phyloP scores from a whole-genome alignment of 2,113 vertebrate species.

The Ibidorhyncha struthersii region DNA sequence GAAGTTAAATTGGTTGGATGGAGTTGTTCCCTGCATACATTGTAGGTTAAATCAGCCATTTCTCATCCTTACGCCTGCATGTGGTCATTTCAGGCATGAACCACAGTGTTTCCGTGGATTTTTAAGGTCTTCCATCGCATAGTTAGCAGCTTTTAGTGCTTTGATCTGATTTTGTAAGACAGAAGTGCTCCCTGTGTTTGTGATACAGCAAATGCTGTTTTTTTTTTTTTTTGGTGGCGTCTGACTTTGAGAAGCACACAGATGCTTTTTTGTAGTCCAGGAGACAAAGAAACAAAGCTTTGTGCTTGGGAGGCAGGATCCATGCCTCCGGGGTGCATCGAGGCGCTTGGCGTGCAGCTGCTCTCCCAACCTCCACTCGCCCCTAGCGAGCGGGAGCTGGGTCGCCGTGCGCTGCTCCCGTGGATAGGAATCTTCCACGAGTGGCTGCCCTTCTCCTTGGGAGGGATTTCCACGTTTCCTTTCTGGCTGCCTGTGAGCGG shows the following conservation, averaged over 20 bases:
- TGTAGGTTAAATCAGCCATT: not conserved
- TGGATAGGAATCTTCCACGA: not conserved
- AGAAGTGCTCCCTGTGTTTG: slow-evolving; percentile 13
- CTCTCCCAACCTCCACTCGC: not conserved
- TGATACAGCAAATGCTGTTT: slow-evolving; percentile 29
- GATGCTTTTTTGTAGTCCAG: slow-evolving; percentile 62
- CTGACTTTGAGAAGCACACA: slow-evolving; percentile 58
- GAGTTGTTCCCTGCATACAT: not conserved
- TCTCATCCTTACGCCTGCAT: not conserved
- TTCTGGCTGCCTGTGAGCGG: not conserved
- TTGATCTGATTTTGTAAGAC: slow-evolving; percentile 24
- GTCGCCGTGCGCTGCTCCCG: fast-evolving
- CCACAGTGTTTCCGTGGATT: slow-evolving; percentile 19
- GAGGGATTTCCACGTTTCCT: not conserved
- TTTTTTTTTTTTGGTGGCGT: not conserved
- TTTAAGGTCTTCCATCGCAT: slow-evolving; percentile 20
- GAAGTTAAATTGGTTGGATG: not conserved
- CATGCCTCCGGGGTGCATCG: not conserved
- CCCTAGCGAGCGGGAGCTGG: not conserved
- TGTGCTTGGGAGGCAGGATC: slow-evolving; percentile 44
- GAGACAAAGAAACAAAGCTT: slow-evolving; percentile 56
- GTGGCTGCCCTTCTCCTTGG: not conserved
- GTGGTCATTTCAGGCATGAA: slow-evolving; percentile 24
- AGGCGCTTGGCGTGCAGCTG: slow-evolving; percentile 31
- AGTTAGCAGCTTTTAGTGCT: slow-evolving; percentile 46